These are phyloP conservation scores for Nomada fucata DNA, from an alignment of 2,888 invertebrate species.

Conservation along the genomic window DNA sequence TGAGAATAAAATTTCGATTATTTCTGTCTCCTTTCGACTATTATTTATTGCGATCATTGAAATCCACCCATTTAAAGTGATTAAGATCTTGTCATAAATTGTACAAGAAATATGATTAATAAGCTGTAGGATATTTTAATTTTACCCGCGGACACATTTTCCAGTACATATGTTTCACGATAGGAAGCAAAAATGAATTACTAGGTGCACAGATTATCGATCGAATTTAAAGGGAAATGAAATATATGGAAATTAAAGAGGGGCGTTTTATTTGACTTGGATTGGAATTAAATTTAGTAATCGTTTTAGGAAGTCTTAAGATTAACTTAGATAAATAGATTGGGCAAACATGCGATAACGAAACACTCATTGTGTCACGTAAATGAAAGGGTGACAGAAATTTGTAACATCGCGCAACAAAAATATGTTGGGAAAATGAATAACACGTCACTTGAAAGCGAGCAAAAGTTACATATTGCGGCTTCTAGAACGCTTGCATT, in stretches of 20 bases:
- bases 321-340: neutral
- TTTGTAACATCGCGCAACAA: neutral
- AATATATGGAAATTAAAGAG: no score
- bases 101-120: neutral
- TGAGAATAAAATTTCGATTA: no score
- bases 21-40: neutral
- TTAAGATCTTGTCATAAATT: neutral
- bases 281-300: no score
- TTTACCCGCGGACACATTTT: neutral
- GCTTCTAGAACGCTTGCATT: neutral
- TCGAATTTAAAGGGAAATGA: no score
- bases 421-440: neutral
- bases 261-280: no score
- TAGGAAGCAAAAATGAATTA: neutral
- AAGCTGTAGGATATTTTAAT: neutral
- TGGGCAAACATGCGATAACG: neutral
- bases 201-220: neutral
- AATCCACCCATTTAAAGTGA: neutral
- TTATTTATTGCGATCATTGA: neutral
- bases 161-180: neutral
- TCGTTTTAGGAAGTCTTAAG: no score
- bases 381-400: neutral
- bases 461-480: constrained; percentile 15
- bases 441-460: neutral
- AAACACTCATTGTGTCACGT: neutral